A percentile compares a stretch with the other conserved stretches of the same genome.
Evolutionary conservation across 35 echinoderm and acorn worm genomes (phyloP).

Genomic region (Patiria miniata): DNA sequence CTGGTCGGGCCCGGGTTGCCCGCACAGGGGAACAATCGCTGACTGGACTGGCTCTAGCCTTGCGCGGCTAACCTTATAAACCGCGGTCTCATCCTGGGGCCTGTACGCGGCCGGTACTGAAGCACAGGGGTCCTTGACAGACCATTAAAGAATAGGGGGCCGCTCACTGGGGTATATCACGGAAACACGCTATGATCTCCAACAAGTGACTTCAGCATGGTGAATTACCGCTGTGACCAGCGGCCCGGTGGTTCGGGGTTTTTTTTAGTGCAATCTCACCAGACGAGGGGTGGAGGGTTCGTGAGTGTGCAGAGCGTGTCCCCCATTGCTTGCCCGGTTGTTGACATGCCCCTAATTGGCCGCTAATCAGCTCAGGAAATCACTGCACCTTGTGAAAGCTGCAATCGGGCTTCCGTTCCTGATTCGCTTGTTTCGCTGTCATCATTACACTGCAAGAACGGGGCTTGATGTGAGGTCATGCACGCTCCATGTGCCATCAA

Average conservation of each 20-base stretch:
- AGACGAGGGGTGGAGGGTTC: not conserved
- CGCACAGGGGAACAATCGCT: not conserved
- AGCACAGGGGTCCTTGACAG: not conserved
- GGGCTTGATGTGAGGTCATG: slow-evolving; percentile 41
- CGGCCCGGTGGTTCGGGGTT: not conserved
- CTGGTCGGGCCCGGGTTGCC: not conserved
- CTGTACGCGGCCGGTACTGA: not conserved
- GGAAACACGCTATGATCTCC: slow-evolving; percentile 32
- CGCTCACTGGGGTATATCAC: not conserved
- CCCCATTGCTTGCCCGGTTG: slow-evolving; percentile 25
- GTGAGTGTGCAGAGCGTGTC: slow-evolving; percentile 12
- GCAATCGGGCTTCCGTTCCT: slow-evolving; percentile 53
- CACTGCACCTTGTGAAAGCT: slow-evolving; percentile 39
- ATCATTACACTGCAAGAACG: slow-evolving; percentile 57
- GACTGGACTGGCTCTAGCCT: not conserved
- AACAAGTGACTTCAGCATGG: slow-evolving; percentile 27
- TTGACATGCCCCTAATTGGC: slow-evolving; percentile 46
- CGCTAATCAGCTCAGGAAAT: slow-evolving; percentile 40
- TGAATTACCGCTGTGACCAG: slow-evolving; percentile 14
- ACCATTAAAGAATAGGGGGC: not conserved
- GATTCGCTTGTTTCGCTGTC: slow-evolving; percentile 54
- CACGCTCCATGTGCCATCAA: slow-evolving; percentile 41
- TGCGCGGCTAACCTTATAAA: not conserved
- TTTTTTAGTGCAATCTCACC: slow-evolving; percentile 25
- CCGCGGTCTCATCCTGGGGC: not conserved